Conservation (phyloP, 2,888 invertebrate species). For the Baronia brevicornis region DNA sequence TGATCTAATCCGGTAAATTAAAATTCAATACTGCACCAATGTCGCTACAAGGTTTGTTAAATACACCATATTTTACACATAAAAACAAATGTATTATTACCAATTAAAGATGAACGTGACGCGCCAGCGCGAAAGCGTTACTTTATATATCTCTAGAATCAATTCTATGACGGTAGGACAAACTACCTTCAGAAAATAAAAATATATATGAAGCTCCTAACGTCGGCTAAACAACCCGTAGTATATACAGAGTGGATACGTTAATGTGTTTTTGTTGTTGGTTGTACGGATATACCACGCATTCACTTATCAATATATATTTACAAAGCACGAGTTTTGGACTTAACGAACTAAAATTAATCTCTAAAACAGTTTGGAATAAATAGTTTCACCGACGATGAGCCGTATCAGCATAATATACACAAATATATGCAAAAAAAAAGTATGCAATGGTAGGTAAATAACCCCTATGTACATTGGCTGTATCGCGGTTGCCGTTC, state of each 20-base stretch:
- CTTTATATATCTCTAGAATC: too few species aligned
- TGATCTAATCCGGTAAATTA: background rate
- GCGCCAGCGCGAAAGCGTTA: slow-evolving; percentile 13
- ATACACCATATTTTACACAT: slow-evolving; percentile 4
- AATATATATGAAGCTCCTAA: too few species aligned
- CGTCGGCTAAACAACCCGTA: too few species aligned
- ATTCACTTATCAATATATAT: slow-evolving; percentile 9
- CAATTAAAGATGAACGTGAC: slow-evolving; percentile 6
- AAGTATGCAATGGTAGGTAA: slow-evolving; percentile 13
- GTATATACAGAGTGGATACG: slow-evolving; percentile 12
- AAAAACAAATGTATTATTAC: slow-evolving; percentile 1
- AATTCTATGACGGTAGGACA: too few species aligned
- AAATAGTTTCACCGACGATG: slow-evolving; percentile 21
- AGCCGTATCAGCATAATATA: slow-evolving; percentile 25
- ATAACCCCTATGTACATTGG: slow-evolving; percentile 7
- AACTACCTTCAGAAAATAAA: too few species aligned
- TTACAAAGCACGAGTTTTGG: slow-evolving; percentile 11
- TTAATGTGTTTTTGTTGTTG: too few species aligned
- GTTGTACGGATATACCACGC: background rate
- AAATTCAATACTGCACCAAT: background rate
- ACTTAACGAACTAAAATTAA: slow-evolving; percentile 15
- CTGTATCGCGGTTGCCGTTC: too few species aligned
- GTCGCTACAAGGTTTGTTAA: background rate
- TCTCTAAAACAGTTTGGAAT: slow-evolving; percentile 25
- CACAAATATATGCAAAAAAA: slow-evolving; percentile 19